phyloP scores from a whole-genome alignment of 2,888 invertebrate species.

The Sturmia bella region DNA sequence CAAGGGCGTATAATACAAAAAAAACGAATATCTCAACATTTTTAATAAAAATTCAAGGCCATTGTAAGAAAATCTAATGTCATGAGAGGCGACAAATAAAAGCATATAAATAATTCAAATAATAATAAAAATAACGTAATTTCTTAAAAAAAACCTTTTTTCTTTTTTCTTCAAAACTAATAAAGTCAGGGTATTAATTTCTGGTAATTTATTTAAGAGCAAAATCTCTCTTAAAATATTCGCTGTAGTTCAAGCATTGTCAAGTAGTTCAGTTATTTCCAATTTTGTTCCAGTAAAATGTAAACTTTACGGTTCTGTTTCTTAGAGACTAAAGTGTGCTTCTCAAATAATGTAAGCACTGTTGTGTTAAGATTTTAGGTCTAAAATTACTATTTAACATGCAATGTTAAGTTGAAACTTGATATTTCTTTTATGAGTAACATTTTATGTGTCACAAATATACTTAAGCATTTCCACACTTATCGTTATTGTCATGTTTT shows the following conservation, averaged over 20 bases:
- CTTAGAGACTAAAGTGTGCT: not conserved
- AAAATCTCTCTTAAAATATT: too few species aligned
- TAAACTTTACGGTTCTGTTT: slow-evolving; percentile 5
- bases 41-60: slow-evolving; percentile 51
- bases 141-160: too few species aligned
- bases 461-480: slow-evolving; percentile 28
- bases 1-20: slow-evolving; percentile 61
- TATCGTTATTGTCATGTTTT: slow-evolving; percentile 50
- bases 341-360: not conserved
- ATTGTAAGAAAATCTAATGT: not conserved
- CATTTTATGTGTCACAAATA: not conserved
- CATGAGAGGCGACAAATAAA: too few species aligned
- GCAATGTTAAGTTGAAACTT: not conserved
- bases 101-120: too few species aligned
- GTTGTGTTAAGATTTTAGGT: too few species aligned
- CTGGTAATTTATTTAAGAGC: too few species aligned
- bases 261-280: not conserved
- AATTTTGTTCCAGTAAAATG: slow-evolving; percentile 24
- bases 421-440: not conserved
- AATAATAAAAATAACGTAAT: too few species aligned
- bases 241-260: not conserved
- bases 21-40: not conserved
- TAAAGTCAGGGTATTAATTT: too few species aligned
- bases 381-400: too few species aligned
- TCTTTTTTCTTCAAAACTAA: too few species aligned